Percentiles rank a stretch among this genome's conserved stretches.
Evolutionary conservation across 2,888 invertebrate genomes (phyloP).

Genomic region (Drosophila merina): DNA sequence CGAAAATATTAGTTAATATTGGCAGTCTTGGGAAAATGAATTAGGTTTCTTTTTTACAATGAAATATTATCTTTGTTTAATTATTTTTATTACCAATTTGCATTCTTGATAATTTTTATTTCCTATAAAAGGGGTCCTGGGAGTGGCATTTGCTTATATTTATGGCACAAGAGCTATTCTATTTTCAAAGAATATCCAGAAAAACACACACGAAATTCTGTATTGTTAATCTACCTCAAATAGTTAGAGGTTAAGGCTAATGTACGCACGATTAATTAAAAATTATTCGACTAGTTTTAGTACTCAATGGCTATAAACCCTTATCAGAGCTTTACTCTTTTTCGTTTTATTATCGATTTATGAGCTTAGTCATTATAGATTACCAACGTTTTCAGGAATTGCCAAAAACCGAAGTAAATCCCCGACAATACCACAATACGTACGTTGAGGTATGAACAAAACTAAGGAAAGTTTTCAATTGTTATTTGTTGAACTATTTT

Average conservation of each 20-base stretch:
- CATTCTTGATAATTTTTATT: too few relatives aligned
- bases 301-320: background rate
- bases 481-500: background rate
- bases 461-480: background rate
- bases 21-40: too few relatives aligned
- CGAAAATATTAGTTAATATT: background rate
- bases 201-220: background rate
- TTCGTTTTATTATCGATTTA: background rate
- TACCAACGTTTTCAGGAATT: constrained; percentile 3
- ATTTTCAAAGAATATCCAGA: too few relatives aligned
- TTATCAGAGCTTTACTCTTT: constrained; percentile 6
- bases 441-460: background rate
- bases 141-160: too few relatives aligned
- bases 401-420: constrained; percentile 23
- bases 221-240: constrained; percentile 17
- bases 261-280: background rate
- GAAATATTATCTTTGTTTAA: too few relatives aligned
- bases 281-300: background rate
- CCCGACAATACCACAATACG: background rate
- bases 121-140: too few relatives aligned
- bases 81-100: too few relatives aligned
- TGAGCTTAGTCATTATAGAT: background rate
- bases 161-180: too few relatives aligned
- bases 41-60: too few relatives aligned
- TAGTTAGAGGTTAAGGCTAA: constrained; percentile 3